Evolutionary conservation across 2,888 invertebrate species (phyloP).

Genomic region (Oxystoma pomonae): DNA sequence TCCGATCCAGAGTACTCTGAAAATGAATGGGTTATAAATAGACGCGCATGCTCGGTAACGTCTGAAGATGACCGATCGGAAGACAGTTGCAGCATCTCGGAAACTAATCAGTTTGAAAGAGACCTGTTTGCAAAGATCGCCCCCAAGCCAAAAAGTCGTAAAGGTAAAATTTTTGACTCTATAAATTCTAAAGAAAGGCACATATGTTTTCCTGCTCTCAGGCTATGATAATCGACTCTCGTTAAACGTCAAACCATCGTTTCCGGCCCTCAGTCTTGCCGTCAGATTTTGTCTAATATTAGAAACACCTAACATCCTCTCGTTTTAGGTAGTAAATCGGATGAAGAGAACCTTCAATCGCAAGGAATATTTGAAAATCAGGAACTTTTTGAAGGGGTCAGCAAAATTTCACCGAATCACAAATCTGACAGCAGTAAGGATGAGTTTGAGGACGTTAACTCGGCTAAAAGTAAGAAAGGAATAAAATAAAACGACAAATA

Average conservation of each 20-base stretch:
- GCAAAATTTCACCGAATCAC: conserved; percentile 16
- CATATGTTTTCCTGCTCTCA: too few relatives aligned
- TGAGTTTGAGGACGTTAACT: conserved; percentile 58
- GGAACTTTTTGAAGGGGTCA: conserved; percentile 25
- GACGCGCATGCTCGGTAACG: conserved; percentile 66
- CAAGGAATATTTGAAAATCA: neutral
- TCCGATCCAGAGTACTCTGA: conserved; percentile 77
- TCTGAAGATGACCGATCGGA: conserved; percentile 64
- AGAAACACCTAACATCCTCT: neutral
- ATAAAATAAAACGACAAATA: too few relatives aligned
- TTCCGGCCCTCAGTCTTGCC: too few relatives aligned
- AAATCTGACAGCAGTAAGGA: conserved; percentile 47
- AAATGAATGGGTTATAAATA: conserved; percentile 58
- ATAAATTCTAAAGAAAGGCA: too few relatives aligned
- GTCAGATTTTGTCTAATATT: neutral
- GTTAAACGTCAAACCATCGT: too few relatives aligned
- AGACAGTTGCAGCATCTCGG: conserved; percentile 57
- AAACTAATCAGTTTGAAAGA: conserved; percentile 53
- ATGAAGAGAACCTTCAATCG: conserved; percentile 21
- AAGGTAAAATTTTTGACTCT: conserved; percentile 10
- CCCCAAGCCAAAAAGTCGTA: conserved; percentile 19
- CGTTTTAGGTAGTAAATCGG: conserved; percentile 13
- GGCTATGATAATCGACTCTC: too few relatives aligned
- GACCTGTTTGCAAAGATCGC: conserved; percentile 65
- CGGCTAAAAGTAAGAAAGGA: conserved; percentile 57